Conservation (phyloP, 2,888 invertebrate species). For the Tetheella fluctuosa region DNA sequence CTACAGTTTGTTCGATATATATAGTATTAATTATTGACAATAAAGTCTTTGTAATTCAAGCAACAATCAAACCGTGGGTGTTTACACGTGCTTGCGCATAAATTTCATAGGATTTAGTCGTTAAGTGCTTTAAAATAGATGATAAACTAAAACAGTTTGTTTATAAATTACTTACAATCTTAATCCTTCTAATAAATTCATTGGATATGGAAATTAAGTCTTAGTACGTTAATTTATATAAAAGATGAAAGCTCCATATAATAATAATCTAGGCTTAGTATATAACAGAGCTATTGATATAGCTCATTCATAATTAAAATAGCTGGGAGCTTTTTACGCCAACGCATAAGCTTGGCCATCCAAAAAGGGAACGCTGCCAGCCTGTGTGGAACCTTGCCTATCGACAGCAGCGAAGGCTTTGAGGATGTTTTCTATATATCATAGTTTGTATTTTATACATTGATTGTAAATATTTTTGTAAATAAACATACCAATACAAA, state of each 20-base stretch:
- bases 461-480: no score
- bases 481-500: no score
- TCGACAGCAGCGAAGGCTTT: no score
- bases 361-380: no score
- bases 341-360: no score
- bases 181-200: slow-evolving; percentile 2
- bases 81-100: background rate
- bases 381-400: no score
- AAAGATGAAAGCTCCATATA: background rate
- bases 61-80: slow-evolving; percentile 31
- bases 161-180: background rate
- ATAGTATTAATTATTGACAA: background rate
- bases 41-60: slow-evolving; percentile 34
- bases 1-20: background rate
- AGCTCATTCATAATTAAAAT: no score
- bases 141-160: background rate
- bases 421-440: no score
- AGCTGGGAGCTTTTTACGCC: no score
- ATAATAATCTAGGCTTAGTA: background rate
- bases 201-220: background rate
- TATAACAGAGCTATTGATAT: no score
- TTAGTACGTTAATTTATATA: background rate
- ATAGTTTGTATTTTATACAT: no score
- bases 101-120: background rate
- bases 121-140: background rate